phyloP scores from a whole-genome alignment of 2,113 vertebrate species.

The Antigone vipio region DNA sequence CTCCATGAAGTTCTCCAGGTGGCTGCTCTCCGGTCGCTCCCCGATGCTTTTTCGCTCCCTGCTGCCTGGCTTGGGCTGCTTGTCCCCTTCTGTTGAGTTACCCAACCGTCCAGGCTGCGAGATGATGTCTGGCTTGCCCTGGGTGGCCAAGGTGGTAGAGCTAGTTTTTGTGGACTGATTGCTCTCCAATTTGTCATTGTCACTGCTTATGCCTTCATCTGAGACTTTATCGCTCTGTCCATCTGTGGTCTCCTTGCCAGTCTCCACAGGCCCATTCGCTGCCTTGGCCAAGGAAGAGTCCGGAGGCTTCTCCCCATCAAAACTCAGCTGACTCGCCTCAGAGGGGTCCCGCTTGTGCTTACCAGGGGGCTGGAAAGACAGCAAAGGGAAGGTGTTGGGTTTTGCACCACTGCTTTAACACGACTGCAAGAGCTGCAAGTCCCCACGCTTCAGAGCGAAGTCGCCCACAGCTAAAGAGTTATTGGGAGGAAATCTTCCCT shows the following conservation, averaged over 20 bases:
- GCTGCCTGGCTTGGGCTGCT: neutral
- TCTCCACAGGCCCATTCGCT: neutral
- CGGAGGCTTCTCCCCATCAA: conserved; percentile 72
- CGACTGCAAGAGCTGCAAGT: neutral
- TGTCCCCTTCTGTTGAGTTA: neutral
- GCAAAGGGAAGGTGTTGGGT: neutral
- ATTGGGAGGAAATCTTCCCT: neutral
- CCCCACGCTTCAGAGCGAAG: neutral
- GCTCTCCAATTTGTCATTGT: conserved; percentile 64
- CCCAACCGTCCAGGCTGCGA: neutral
- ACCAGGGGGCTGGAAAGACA: conserved; percentile 71
- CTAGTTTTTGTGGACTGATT: conserved; percentile 69
- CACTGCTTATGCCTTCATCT: conserved; percentile 27
- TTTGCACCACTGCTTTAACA: neutral
- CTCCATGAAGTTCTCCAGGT: conserved; percentile 58
- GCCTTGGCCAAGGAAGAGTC: conserved; percentile 27
- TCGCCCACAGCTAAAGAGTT: neutral
- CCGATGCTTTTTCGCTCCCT: neutral
- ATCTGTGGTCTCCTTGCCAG: neutral
- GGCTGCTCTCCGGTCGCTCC: conserved; percentile 59
- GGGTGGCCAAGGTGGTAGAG: conserved; percentile 39
- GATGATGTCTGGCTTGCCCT: conserved; percentile 60
- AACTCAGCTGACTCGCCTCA: conserved; percentile 78
- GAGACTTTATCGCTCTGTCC: conserved; percentile 23
- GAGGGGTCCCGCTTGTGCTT: conserved; percentile 76